A percentile compares a stretch with the other conserved stretches of the same genome.
Conservation (phyloP, 1,140 invertebrate genomes). For the Hylyphantes graminicola region DNA sequence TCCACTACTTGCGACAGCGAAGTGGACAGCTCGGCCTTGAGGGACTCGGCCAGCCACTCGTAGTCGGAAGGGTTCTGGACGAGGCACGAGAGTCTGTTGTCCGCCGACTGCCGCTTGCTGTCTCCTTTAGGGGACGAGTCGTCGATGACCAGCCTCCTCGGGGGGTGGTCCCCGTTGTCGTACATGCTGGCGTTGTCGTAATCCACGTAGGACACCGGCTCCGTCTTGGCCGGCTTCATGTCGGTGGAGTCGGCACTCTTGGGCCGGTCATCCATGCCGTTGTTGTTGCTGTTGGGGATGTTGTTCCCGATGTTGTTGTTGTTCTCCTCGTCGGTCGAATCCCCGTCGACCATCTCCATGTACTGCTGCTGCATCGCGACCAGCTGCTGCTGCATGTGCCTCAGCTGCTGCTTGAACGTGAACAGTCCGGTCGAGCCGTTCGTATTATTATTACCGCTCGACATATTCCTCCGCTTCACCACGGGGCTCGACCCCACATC, state of each 20-base stretch:
- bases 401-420: constrained; percentile 83
- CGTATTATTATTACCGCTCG: background rate
- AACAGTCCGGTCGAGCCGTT: constrained; percentile 67
- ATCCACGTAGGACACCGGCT: constrained; percentile 64
- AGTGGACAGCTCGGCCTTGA: constrained; percentile 89
- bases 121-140: background rate
- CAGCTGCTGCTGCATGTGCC: constrained; percentile 87
- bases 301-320: background rate
- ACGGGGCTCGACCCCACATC: constrained; percentile 57
- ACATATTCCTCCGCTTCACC: constrained; percentile 49
- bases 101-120: background rate
- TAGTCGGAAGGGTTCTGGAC: constrained; percentile 74
- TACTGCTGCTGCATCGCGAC: constrained; percentile 92
- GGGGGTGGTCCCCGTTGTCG: constrained; percentile 26
- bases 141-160: constrained; percentile 34
- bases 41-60: constrained; percentile 85
- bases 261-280: background rate
- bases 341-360: constrained; percentile 78
- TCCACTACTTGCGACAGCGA: constrained; percentile 88
- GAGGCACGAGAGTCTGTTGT: constrained; percentile 46
- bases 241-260: constrained; percentile 22
- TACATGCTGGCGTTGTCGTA: constrained; percentile 55
- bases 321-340: constrained; percentile 30
- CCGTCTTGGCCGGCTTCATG: constrained; percentile 68
- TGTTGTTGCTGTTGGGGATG: background rate